Base-by-base conservation (phyloP, 2,888 invertebrate species). In the Augochlorella aurata region DNA sequence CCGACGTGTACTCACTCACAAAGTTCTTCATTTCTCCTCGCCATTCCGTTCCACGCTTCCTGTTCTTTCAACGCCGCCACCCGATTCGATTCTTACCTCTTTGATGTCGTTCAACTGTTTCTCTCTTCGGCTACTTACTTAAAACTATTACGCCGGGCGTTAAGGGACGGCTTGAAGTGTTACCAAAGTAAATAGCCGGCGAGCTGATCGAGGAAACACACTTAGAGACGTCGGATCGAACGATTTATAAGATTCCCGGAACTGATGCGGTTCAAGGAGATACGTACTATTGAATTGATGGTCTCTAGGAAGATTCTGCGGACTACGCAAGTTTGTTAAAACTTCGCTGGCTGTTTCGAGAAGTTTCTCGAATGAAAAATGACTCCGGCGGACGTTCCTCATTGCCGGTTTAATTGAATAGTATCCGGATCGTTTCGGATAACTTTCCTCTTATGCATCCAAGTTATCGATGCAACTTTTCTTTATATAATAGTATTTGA, bases 11-110 rank as follows among this genome's bases (percentile, higher is more conserved):
- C 78, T 71, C 81, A 66, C 67, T 74, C 67, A 73, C 67, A 29
- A 45, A 54, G 54, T 66, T 67, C 66, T 44, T 49, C 65, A 44
- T 65, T 54, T 50, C 78, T 71, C 38, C 52, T 49, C 77, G 72
- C 38, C 4, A 4, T 38, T 38, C 38, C 49, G 54, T 70, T 67
- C 66, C n/a, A 44, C 69, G 54, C 45, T 73, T 68, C 67, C 68
- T 24, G 65, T 74, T 73, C 74, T 74, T 72, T 76, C 67, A 49
- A 66, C 58, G 2, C 44, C 58, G 63, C 5, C 24, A 14, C 80
- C 77, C 66, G 74, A 80, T 80, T 80, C 80, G 77, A 81, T 81
- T 86, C 84, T 66, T 76, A 50, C 50, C 52, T 24, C 81, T 77
- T 79, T 77, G 74, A 79, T 61, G 76, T 54, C n/a, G 24, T 24